Evolutionary conservation across 2,888 invertebrate species (phyloP), one percentile per base, ranked within the genome.

Genomic region (Cybosia mesomella): DNA sequence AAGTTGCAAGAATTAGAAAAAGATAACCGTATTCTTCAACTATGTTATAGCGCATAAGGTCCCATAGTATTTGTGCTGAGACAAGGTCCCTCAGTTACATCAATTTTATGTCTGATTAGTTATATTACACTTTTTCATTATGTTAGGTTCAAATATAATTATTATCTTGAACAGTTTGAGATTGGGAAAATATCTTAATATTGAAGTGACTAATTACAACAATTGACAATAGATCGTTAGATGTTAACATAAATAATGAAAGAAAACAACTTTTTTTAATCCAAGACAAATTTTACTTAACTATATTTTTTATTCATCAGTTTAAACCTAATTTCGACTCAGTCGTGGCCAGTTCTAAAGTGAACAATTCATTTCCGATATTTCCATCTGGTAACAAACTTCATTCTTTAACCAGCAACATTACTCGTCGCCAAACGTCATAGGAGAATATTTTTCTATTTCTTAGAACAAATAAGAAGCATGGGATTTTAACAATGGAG

Each of bases 41-140:
- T n/a, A 49, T 58, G 61, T 68, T 76, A 80, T 22, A 67, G 62
- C 22, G 67, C 43, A 62, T 62, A 62, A 61, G 28, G 24, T 1
- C 79, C 81, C 71, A 79, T 76, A 75, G 72, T 24, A 80, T 87
- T 91, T 91, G 92, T 91, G 91, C 90, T 87, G 90, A 90, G 87
- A 91, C 90, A 75, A 87, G 89, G 90, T 89, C 90, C 91, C 90
- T 88, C 84, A 83, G 84, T 86, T 86, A 36, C 77, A 75, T 65
- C 49, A 79, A 70, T 80, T 79, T 72, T 74, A 77, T 70, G 70
- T 72, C 67, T 61, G 13, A 58, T 64, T 66, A 70, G 63, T 70
- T 53, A 59, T 63, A 43, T n/a, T 11, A 49, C 1, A 28, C 13
- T 5, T 55, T 13, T 7, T 13, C 24, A 24, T 4, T 24, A 22